phyloP scores from a whole-genome alignment of 2,888 invertebrate species.

The Netelia virgata region DNA sequence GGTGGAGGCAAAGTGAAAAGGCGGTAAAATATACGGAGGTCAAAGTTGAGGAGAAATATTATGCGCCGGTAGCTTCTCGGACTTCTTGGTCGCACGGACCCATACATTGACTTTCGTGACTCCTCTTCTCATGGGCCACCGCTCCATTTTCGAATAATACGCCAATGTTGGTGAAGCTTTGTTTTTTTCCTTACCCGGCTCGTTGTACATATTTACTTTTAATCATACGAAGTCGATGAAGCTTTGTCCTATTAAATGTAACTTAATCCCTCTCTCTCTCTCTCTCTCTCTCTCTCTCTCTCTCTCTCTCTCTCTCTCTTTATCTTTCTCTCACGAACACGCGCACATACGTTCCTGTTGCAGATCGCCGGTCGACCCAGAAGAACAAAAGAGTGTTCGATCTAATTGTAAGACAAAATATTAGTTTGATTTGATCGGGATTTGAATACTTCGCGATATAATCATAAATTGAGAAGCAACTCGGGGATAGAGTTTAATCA shows the following conservation, averaged over 20 bases:
- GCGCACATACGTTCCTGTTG: neutral
- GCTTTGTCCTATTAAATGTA: constrained; percentile 59
- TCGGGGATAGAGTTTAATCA: too few relatives aligned
- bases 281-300: too few relatives aligned
- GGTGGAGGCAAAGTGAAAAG: neutral
- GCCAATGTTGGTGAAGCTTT: constrained; percentile 42
- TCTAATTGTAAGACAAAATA: too few relatives aligned
- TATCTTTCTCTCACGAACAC: too few relatives aligned
- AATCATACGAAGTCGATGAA: constrained; percentile 66
- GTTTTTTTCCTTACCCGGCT: constrained; percentile 53
- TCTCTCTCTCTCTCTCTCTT: neutral
- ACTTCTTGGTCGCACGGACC: constrained; percentile 34
- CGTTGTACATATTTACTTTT: constrained; percentile 68
- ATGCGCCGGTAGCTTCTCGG: constrained; percentile 14
- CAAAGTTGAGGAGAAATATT: constrained; percentile 40
- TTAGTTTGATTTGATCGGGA: too few relatives aligned
- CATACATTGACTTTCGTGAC: constrained; percentile 39
- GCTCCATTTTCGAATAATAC: constrained; percentile 46
- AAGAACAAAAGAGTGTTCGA: neutral
- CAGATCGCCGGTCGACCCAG: constrained; percentile 11
- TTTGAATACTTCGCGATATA: too few relatives aligned
- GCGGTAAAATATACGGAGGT: neutral
- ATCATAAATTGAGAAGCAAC: too few relatives aligned
- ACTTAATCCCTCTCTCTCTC: constrained; percentile 18
- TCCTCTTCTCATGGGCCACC: constrained; percentile 15